Percentiles rank a stretch among this genome's conserved stretches.
Conservation (phyloP, 2,888 invertebrate species). For the Muschampia plurimacula region DNA sequence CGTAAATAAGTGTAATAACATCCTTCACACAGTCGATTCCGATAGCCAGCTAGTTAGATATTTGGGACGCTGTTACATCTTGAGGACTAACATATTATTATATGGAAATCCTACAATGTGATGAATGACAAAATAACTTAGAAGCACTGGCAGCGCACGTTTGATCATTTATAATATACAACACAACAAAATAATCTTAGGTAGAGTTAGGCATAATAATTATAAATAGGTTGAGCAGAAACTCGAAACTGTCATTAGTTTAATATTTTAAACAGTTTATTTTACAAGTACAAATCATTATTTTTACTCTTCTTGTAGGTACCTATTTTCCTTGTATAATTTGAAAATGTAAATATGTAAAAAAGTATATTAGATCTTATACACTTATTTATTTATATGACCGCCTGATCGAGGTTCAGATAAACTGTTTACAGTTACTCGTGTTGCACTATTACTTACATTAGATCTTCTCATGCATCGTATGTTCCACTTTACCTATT, state of each 20-base stretch:
- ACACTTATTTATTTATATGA: slow-evolving; percentile 81
- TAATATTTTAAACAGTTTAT: slow-evolving; percentile 65
- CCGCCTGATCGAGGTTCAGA: slow-evolving; percentile 72
- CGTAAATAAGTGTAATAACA: slow-evolving; percentile 1
- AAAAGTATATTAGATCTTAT: slow-evolving; percentile 76
- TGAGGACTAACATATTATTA: slow-evolving; percentile 24
- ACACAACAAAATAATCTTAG: slow-evolving; percentile 80
- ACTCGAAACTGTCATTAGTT: slow-evolving; percentile 67
- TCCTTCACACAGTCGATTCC: slow-evolving; percentile 15
- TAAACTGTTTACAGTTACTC: slow-evolving; percentile 64
- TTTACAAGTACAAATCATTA: slow-evolving; percentile 82
- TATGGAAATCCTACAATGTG: slow-evolving; percentile 11
- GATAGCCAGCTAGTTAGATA: slow-evolving; percentile 26
- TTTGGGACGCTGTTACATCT: slow-evolving; percentile 3
- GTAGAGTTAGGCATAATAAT: slow-evolving; percentile 72
- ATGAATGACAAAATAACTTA: slow-evolving; percentile 16
- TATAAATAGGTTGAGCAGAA: slow-evolving; percentile 69
- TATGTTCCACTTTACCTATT: slow-evolving; percentile 14
- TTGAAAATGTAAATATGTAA: slow-evolving; percentile 83
- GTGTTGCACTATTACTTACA: slow-evolving; percentile 61
- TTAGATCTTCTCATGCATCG: slow-evolving; percentile 10
- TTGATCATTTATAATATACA: slow-evolving; percentile 63
- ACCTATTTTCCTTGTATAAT: slow-evolving; percentile 70
- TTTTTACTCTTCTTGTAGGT: slow-evolving; percentile 71
- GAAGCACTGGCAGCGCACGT: slow-evolving; percentile 55